A percentile compares a stretch with the other conserved stretches of the same genome.
These are phyloP conservation scores for Cettia cetti DNA, from an alignment of 2,113 vertebrate genomes.

Conservation along the genomic window DNA sequence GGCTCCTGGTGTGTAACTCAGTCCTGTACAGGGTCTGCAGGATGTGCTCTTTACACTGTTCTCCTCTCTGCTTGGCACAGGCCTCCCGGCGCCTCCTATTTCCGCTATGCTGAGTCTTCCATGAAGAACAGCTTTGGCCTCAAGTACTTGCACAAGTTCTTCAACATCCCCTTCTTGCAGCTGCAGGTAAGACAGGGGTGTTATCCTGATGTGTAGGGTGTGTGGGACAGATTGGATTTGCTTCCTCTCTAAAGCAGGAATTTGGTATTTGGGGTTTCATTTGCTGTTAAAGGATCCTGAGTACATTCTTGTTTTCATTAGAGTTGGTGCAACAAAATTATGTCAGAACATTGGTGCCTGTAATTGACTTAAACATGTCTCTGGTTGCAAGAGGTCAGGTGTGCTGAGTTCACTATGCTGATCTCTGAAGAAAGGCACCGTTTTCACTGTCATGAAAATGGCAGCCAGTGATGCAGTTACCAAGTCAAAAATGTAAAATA, in stretches of 20 bases:
- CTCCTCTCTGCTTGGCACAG: conserved; percentile 64
- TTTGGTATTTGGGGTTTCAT: not conserved
- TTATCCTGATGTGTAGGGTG: not conserved
- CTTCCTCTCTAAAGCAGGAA: not conserved
- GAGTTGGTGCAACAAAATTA: not conserved
- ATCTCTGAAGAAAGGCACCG: not conserved
- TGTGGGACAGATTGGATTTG: not conserved
- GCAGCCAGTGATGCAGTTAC: not conserved
- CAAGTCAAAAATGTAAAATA: not conserved
- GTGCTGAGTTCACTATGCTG: not conserved
- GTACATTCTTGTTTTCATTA: not conserved
- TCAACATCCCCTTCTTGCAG: conserved; percentile 98
- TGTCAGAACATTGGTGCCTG: not conserved
- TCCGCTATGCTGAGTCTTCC: conserved; percentile 96
- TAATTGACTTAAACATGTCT: not conserved
- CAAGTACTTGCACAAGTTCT: conserved; percentile 96
- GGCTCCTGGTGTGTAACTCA: not conserved
- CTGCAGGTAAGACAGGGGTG: conserved; percentile 82
- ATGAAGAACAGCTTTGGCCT: conserved; percentile 98
- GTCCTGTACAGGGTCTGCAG: not conserved
- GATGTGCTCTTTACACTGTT: not conserved
- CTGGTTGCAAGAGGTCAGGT: not conserved
- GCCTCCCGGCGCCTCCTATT: conserved; percentile 91
- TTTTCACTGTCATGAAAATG: not conserved
- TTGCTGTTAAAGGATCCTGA: not conserved